These are phyloP conservation scores for Barypeithes pellucidus DNA, from an alignment of 2,888 invertebrate species.

Conservation along the genomic window DNA sequence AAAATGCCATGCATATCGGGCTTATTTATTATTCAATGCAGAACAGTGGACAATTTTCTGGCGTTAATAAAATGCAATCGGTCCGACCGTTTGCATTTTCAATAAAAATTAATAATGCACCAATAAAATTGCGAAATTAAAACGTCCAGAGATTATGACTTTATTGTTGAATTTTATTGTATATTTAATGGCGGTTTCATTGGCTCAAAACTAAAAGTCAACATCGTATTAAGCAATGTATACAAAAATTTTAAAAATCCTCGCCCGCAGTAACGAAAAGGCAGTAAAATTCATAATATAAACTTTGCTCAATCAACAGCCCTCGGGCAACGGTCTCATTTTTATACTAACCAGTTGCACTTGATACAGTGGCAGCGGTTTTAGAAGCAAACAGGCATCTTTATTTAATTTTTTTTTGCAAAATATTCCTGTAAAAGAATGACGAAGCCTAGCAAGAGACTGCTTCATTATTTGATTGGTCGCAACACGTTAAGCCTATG, in stretches of 20 bases:
- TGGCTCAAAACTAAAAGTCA: constrained; percentile 66
- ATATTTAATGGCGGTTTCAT: constrained; percentile 64
- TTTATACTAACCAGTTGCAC: constrained; percentile 52
- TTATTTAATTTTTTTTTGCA: no score
- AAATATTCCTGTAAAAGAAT: no score
- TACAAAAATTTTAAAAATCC: constrained; percentile 68
- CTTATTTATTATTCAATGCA: constrained; percentile 45
- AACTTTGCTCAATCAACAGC: constrained; percentile 69
- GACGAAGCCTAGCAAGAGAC: no score
- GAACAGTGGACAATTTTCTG: constrained; percentile 40
- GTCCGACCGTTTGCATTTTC: constrained; percentile 43
- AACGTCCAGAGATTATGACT: constrained; percentile 52
- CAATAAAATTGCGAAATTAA: constrained; percentile 52
- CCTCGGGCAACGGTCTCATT: constrained; percentile 61
- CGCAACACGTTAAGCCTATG: no score
- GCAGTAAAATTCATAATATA: constrained; percentile 69
- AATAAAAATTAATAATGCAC: constrained; percentile 54
- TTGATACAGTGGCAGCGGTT: constrained; percentile 35
- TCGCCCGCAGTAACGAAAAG: constrained; percentile 67
- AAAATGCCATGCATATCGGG: constrained; percentile 32
- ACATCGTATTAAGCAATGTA: constrained; percentile 66
- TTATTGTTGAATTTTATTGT: constrained; percentile 62
- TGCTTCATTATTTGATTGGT: no score
- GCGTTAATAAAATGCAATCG: constrained; percentile 43
- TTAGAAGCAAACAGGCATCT: neutral